Percentiles rank a stretch among this genome's conserved stretches.
phyloP scores from a whole-genome alignment of 2,113 vertebrate species.

The Psettodes erumei region DNA sequence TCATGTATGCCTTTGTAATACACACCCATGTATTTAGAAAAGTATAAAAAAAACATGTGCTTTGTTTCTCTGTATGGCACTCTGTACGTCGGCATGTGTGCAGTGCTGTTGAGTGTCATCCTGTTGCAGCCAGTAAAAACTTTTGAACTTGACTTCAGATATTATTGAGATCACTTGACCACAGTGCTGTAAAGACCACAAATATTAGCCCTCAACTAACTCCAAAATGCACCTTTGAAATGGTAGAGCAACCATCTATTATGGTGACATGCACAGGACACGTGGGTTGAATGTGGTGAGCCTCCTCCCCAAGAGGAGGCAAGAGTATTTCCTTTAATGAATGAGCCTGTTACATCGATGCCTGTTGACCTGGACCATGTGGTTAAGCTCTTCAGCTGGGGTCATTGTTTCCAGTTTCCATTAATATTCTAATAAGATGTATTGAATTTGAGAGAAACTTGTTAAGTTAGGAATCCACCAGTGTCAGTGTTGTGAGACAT shows the following conservation, averaged over 20 bases:
- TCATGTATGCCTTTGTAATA: too few species aligned
- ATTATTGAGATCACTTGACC: constrained; percentile 20
- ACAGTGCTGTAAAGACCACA: constrained; percentile 28
- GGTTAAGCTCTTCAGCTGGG: constrained; percentile 51
- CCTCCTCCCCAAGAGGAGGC: constrained; percentile 45
- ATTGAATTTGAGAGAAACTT: constrained; percentile 39
- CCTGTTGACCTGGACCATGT: constrained; percentile 47
- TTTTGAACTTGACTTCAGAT: too few species aligned
- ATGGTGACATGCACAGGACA: constrained; percentile 30
- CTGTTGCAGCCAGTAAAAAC: too few species aligned
- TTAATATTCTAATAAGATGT: constrained; percentile 52
- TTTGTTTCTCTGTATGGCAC: too few species aligned
- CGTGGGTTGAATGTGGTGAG: constrained; percentile 20
- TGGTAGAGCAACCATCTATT: constrained; percentile 40
- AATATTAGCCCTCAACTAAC: constrained; percentile 27
- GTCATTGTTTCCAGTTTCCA: constrained; percentile 53
- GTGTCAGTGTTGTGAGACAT: constrained; percentile 18
- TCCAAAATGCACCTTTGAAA: constrained; percentile 38
- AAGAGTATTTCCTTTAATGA: constrained; percentile 63
- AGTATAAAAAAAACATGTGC: too few species aligned
- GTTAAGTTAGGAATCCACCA: constrained; percentile 23
- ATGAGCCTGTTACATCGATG: constrained; percentile 34
- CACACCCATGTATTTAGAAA: too few species aligned
- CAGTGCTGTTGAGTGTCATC: too few species aligned
- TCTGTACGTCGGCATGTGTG: too few species aligned